Evolutionary conservation across 2,113 vertebrate species (phyloP), one percentile per base, ranked within the genome.

Genomic region (Gambusia affinis): DNA sequence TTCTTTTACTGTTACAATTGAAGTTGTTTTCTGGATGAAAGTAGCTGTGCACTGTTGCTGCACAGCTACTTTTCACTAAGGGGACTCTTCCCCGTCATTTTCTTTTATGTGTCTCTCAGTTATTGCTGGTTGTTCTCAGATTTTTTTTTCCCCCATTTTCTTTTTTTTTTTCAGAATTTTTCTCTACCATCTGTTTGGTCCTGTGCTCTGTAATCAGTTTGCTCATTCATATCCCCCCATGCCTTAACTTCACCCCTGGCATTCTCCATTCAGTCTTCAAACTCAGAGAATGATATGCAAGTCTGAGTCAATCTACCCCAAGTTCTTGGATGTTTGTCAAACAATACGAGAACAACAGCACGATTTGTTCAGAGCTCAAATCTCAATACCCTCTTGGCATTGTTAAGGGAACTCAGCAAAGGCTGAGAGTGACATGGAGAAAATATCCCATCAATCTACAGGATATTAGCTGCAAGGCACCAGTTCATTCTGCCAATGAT

Each of bases 361-460:
- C 80, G 88, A 88, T 85, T 87, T 89, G 84, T 77, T 88, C 80
- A 76, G 78, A 72, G 79, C 80, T 64, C 81, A 79, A 75, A 80
- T 86, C 83, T 83, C 83, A 76, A 82, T 80, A 88, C 87, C 79
- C 90, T 86, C 78, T 89, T 89, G 88, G 87, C 88, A 85, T 89
- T 88, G 88, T 89, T 90, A 86, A 78, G 64, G 85, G 70, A 84
- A 85, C 82, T 72, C 81, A 72, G 81, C 75, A 75, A 78, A 87
- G 73, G 63, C 83, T 84, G 73, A 84, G 69, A 84, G 83, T 87
- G 87, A 90, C 84, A 79, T 62, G 67, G 76, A 88, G 90, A 90
- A 88, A 91, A 92, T 90, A 84, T 88, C 87, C 84, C 73, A 89
- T 89, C 84, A 91, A 91, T 91, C 90, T 89, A 81, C 88, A 90